Evolutionary conservation across 2,888 invertebrate genomes (phyloP).

Genomic region (Neelides folsomi): DNA sequence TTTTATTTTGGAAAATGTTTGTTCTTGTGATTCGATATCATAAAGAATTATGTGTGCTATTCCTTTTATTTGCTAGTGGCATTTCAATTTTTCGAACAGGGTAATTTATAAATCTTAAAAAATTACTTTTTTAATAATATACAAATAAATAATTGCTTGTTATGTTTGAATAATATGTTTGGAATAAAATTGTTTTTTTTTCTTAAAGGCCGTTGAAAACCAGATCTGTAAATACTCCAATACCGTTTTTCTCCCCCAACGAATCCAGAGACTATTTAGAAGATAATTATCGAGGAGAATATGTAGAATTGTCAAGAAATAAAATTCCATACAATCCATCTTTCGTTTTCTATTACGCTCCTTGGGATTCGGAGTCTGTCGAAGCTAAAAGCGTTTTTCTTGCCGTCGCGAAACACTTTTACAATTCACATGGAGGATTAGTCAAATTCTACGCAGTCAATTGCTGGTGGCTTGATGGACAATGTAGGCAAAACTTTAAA

Average conservation of each 20-base stretch:
- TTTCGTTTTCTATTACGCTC: conserved; percentile 31
- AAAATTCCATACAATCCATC: conserved; percentile 27
- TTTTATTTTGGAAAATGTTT: conserved; percentile 15
- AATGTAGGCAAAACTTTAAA: conserved; percentile 31
- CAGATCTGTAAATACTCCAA: conserved; percentile 18
- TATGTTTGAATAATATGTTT: too few species aligned
- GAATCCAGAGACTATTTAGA: conserved; percentile 15
- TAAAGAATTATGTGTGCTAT: conserved; percentile 26
- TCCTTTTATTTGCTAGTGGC: conserved; percentile 26
- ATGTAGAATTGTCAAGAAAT: conserved; percentile 26
- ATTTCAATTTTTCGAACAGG: conserved; percentile 20
- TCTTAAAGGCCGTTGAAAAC: conserved; percentile 27
- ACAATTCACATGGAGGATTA: conserved; percentile 14
- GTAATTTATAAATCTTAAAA: conserved; percentile 12
- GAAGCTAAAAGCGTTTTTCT: conserved; percentile 24
- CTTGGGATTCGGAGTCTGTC: conserved; percentile 31
- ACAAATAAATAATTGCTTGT: too few species aligned
- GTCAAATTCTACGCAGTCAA: conserved; percentile 31
- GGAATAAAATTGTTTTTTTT: not conserved
- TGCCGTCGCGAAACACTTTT: conserved; percentile 26
- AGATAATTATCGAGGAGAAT: conserved; percentile 29
- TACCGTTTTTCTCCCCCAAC: conserved; percentile 25
- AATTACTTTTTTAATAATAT: too few species aligned
- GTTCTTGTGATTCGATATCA: conserved; percentile 21
- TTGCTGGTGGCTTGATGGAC: conserved; percentile 32